Evolutionary conservation across 2,797 vertebrate species (phyloP).

Genomic region (Taenioides sp.): DNA sequence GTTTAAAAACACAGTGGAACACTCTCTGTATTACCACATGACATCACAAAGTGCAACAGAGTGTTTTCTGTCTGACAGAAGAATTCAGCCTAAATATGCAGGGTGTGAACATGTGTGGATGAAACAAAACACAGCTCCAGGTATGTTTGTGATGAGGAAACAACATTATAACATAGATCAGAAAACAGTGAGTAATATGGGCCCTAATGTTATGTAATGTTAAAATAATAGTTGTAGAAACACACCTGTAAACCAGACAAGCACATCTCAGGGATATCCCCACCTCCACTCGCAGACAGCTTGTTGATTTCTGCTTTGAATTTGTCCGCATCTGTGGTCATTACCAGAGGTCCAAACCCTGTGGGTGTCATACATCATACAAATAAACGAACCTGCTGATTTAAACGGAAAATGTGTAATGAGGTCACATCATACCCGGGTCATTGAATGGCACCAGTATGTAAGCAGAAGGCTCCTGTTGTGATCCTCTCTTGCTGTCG

Average conservation of each 20-base stretch:
- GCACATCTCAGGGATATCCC: conserved; percentile 60
- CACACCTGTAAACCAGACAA: conserved; percentile 72
- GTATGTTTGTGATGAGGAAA: no score
- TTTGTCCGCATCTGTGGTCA: conserved; percentile 58
- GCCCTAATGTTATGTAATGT: no score
- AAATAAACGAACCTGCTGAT: not conserved
- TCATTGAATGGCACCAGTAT: conserved; percentile 77
- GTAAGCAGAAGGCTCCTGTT: conserved; percentile 67
- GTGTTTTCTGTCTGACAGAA: no score
- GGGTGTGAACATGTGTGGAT: no score
- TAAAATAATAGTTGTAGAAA: not conserved
- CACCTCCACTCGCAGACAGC: conserved; percentile 55
- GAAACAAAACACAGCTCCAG: no score
- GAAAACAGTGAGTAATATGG: no score
- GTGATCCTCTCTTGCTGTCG: conserved; percentile 58
- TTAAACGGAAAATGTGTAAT: not conserved
- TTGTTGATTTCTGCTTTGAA: conserved; percentile 62
- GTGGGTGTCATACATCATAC: not conserved
- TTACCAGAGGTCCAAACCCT: conserved; percentile 63
- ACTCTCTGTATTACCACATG: no score
- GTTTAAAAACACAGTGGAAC: no score
- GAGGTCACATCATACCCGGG: conserved; percentile 48
- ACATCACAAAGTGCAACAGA: no score
- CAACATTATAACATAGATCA: no score
- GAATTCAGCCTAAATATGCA: no score